phyloP scores from a whole-genome alignment of 1,140 invertebrate genomes.

The Drosophila nebulosa region DNA sequence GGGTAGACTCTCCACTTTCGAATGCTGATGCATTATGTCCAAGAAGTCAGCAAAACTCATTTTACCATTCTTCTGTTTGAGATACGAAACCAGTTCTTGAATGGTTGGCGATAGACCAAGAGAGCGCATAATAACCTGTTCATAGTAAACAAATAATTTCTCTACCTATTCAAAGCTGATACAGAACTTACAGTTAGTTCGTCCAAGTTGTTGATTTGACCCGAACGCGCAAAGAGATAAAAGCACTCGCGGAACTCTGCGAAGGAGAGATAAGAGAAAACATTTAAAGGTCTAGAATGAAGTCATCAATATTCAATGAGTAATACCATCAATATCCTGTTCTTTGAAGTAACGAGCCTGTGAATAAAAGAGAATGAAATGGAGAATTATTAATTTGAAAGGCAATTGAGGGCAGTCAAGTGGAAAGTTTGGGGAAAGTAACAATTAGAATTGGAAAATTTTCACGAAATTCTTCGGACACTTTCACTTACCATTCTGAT shows the following conservation, averaged over 20 bases:
- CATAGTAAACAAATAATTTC: not conserved
- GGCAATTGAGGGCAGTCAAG: constrained; percentile 22
- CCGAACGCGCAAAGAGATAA: constrained; percentile 93
- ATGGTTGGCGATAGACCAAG: constrained; percentile 96
- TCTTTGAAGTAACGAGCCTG: constrained; percentile 91
- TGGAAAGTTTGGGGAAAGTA: constrained; percentile 58
- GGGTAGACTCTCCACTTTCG: constrained; percentile 91
- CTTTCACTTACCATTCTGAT: constrained; percentile 17
- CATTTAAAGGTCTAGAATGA: constrained; percentile 31
- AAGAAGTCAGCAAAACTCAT: constrained; percentile 98
- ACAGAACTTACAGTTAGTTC: constrained; percentile 89
- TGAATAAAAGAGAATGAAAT: constrained; percentile 37
- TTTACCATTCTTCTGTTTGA: constrained; percentile 92
- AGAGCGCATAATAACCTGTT: constrained; percentile 89
- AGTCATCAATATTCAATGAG: constrained; percentile 24
- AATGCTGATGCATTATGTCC: constrained; percentile 97
- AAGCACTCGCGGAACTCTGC: constrained; percentile 97
- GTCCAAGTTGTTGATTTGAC: constrained; percentile 92
- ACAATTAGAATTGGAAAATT: not conserved
- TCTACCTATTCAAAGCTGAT: not conserved
- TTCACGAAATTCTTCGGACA: not conserved
- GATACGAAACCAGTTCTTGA: constrained; percentile 92
- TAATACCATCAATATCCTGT: constrained; percentile 90
- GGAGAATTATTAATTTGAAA: constrained; percentile 21
- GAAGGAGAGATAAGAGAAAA: constrained; percentile 36